Evolutionary conservation across 2,888 invertebrate species (phyloP), one percentile per base, ranked within the genome.

Genomic region (Troides helena): DNA sequence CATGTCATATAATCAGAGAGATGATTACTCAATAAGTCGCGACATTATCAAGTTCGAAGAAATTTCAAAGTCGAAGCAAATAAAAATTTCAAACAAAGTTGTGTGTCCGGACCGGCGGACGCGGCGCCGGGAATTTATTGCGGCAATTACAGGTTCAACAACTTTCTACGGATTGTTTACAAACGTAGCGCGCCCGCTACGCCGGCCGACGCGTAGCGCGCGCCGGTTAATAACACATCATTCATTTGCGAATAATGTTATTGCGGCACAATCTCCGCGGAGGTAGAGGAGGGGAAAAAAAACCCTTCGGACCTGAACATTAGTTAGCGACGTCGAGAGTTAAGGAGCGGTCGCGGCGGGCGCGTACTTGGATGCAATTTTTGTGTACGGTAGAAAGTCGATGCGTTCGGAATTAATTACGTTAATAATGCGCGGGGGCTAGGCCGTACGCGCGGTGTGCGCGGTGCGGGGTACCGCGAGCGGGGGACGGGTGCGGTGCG

Each of bases 341-440:
- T 76, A 70, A 58, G 63, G 25, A 67, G 74, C 73, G 76, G 76
- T 74, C 78, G 53, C 18, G 68, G 7, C n/a, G 60, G 7, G 30
- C 10, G 30, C 10, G 56, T 57, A 69, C 46, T 62, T 79, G 78
- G 43, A 58, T 70, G 70, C 70, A 70, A 59, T 81, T 75, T 75
- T 75, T 73, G 72, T 69, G 72, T 71, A 69, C 76, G 72, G 75
- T 77, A 77, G 80, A 80, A 81, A 82, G 82, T 79, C 78, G 85
- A 85, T 82, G 84, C 84, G 85, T 84, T 77, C 77, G 77, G 85
- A 85, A 88, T 89, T 88, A 88, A 89, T 89, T 82, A 85, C 85
- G 85, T 84, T 86, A 85, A 85, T 85, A 86, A 84, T 84, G 83
- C 85, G 85, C 84, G 85, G 85, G 85, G 81, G 87, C 85, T 87